Evolutionary conservation across 2,888 invertebrate genomes (phyloP).

Genomic region (Andrena hattorfiana): DNA sequence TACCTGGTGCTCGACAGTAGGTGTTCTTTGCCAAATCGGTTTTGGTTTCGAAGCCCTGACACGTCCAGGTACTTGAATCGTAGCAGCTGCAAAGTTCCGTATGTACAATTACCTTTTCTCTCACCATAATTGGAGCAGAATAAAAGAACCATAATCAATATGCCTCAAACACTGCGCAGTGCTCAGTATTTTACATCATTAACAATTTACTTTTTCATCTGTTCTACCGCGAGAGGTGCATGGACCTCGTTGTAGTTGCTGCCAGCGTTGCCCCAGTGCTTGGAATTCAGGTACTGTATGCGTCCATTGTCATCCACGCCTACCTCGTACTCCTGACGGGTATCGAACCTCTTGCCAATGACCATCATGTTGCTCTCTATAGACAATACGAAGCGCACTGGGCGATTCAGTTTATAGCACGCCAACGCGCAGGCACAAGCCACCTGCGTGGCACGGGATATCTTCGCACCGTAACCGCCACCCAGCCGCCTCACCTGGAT

Average conservation of each 20-base stretch:
- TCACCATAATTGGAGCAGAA: neutral
- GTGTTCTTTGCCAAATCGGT: conserved; percentile 91
- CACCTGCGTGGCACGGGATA: conserved; percentile 87
- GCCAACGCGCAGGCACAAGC: conserved; percentile 90
- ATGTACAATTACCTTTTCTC: neutral
- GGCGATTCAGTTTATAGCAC: conserved; percentile 88
- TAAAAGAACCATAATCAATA: neutral
- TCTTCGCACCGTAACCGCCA: conserved; percentile 93
- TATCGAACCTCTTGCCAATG: conserved; percentile 89
- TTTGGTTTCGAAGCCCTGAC: conserved; percentile 84
- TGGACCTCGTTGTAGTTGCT: conserved; percentile 86
- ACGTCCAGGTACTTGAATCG: conserved; percentile 87
- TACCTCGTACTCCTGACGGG: conserved; percentile 89
- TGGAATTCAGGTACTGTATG: conserved; percentile 88
- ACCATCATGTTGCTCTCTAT: conserved; percentile 91
- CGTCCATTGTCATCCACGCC: conserved; percentile 88
- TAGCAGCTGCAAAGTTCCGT: conserved; percentile 86
- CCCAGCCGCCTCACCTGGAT: conserved; percentile 91
- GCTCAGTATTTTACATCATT: neutral
- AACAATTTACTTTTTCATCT: conserved; percentile 68
- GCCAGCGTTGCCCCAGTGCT: conserved; percentile 77
- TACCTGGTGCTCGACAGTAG: conserved; percentile 90
- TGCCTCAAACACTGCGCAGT: too few species aligned
- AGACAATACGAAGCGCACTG: conserved; percentile 90
- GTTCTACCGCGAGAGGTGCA: conserved; percentile 78